phyloP scores from a whole-genome alignment of 1,140 invertebrate species.

The Carcinoscorpius rotundicauda region DNA sequence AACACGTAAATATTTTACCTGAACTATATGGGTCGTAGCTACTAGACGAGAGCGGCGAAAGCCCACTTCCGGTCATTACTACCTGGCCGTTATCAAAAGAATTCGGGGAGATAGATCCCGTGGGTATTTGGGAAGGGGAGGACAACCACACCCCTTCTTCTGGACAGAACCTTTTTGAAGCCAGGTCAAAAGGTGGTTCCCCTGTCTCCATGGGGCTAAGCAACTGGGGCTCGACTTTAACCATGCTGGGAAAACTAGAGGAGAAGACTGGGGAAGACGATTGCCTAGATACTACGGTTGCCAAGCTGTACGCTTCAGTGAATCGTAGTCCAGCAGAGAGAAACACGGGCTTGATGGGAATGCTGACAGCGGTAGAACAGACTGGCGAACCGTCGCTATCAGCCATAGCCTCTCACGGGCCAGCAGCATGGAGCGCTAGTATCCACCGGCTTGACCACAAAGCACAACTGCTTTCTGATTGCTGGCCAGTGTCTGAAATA shows the following conservation, averaged over 20 bases:
- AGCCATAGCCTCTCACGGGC: no score
- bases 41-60: slow-evolving; percentile 46
- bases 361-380: no score
- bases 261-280: slow-evolving; percentile 13
- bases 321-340: no score
- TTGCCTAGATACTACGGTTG: slow-evolving; percentile 6
- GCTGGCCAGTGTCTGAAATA: no score
- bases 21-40: no score
- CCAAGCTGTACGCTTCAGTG: no score
- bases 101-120: slow-evolving; percentile 43
- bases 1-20: no score
- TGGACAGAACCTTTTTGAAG: slow-evolving; percentile 27
- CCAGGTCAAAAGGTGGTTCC: slow-evolving; percentile 38
- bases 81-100: slow-evolving; percentile 5
- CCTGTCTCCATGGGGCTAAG: slow-evolving; percentile 34
- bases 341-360: no score
- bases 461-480: no score
- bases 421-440: no score
- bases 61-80: slow-evolving; percentile 43
- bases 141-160: slow-evolving; percentile 29
- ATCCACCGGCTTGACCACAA: no score
- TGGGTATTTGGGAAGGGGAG: slow-evolving; percentile 39
- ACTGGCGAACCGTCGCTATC: no score
- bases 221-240: slow-evolving; percentile 25
- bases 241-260: slow-evolving; percentile 12